Percentiles rank a stretch among this genome's conserved stretches.
Conservation (phyloP, 2,113 vertebrate genomes). For the Vimba vimba region DNA sequence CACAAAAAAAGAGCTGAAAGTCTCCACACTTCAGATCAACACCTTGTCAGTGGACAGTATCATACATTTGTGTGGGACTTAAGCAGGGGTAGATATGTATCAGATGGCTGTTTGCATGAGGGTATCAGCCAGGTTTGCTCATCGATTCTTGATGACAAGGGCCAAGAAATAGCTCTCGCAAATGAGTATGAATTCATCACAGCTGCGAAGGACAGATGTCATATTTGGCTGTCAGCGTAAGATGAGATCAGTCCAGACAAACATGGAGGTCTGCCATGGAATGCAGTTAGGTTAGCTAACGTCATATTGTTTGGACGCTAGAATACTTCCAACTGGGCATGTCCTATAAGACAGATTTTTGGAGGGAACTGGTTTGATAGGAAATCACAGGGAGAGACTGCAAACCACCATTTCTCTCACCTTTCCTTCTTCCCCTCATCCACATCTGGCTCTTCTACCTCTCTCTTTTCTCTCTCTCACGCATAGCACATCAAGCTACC, state of each 20-base stretch:
- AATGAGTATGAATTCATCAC: slow-evolving; percentile 62
- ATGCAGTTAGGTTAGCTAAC: not conserved
- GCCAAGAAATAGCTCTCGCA: slow-evolving; percentile 62
- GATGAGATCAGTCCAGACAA: not conserved
- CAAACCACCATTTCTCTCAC: not conserved
- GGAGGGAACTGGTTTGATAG: not conserved
- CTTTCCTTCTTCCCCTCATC: not conserved
- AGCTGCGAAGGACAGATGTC: slow-evolving; percentile 70
- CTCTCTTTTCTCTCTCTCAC: not conserved
- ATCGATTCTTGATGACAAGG: slow-evolving; percentile 48
- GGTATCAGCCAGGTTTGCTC: slow-evolving; percentile 55
- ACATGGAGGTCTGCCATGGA: not conserved
- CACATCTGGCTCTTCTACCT: not conserved
- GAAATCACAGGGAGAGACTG: not conserved
- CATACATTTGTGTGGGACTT: slow-evolving; percentile 1
- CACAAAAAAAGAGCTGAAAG: not conserved
- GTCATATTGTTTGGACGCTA: not conserved
- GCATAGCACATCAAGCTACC: slow-evolving; percentile 28
- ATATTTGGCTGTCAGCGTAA: slow-evolving; percentile 58
- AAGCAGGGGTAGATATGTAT: slow-evolving; percentile 45
- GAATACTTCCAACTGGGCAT: not conserved
- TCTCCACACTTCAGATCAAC: not conserved
- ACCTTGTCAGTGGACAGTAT: not conserved
- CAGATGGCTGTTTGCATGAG: slow-evolving; percentile 55
- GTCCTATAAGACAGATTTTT: not conserved